These are phyloP conservation scores for Hypomecis punctinalis DNA, from an alignment of 2,888 invertebrate genomes.

Conservation along the genomic window DNA sequence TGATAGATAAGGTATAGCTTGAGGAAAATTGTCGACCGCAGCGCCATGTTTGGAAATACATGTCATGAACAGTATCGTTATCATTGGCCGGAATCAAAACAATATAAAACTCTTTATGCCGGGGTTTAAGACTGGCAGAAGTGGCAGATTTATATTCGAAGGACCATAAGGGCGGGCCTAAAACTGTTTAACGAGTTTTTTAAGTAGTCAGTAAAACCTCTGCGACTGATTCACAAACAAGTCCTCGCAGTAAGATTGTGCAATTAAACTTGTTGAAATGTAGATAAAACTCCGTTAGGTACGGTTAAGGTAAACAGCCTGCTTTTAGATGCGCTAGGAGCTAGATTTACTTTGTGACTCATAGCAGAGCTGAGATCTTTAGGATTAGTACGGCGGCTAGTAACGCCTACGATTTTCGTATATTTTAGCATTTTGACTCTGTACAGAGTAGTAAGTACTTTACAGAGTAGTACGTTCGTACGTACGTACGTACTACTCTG, in stretches of 20 bases:
- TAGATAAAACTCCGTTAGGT: constrained; percentile 11
- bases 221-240: constrained; percentile 19
- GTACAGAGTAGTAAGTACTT: too few species aligned
- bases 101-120: constrained; percentile 8
- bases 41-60: constrained; percentile 8
- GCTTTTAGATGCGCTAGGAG: constrained; percentile 15
- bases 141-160: constrained; percentile 14
- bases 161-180: constrained; percentile 12
- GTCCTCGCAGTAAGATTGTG: not conserved
- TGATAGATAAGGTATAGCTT: constrained; percentile 34
- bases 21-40: constrained; percentile 33
- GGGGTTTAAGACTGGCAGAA: constrained; percentile 3
- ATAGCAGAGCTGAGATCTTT: constrained; percentile 2
- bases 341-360: constrained; percentile 17
- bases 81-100: constrained; percentile 8
- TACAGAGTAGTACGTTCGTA: too few species aligned
- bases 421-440: too few species aligned
- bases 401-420: not conserved
- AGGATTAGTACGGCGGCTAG: not conserved
- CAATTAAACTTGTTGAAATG: constrained; percentile 22
- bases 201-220: constrained; percentile 18
- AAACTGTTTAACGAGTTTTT: constrained; percentile 25
- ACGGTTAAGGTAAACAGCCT: constrained; percentile 18
- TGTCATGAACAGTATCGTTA: constrained; percentile 11
- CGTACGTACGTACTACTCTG: too few species aligned